Base-by-base conservation (phyloP, 1,140 invertebrate species). In the Gonatopus flavifemur region DNA sequence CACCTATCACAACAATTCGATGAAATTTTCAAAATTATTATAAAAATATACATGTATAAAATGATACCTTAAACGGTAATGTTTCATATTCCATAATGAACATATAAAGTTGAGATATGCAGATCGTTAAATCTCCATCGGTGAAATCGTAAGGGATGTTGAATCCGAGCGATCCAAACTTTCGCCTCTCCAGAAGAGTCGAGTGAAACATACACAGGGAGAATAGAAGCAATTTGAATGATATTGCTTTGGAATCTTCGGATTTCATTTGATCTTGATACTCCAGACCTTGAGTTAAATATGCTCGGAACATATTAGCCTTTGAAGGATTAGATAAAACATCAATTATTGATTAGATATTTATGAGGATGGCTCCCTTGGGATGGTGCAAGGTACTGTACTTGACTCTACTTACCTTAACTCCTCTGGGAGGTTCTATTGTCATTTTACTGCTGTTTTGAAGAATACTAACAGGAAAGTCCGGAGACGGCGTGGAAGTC, bases 121-220 rank as follows among this genome's bases (percentile, higher is more conserved):
- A 88, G 53, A 90, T 89, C 50, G 82, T 74, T 16, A 90, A 70
- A 75, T 90, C 88, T 1, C 86, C 87, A 52, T 87, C 85, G 35
- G 87, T 88, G 66, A 89, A 90, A 59, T 88, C 87, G 59, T 90
- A 89, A 0, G 86, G 83, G 36, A 87, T 88, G 64, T 90, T 90
- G 80, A 88, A 86, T 6, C 88, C 88, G 3, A 89, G 66, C 0
- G 88, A 80, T 0, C 88, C 88, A 66, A 88, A 90, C 64, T 87
- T 88, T 21, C 85, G 66, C 48, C 88, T 74, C 62, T 90, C 88
- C 46, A 88, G 72, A 7, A 87, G 72, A 3, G 85, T 67, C 0
- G 84, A 86, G 62, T 90, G 88, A 70, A 90, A 90, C 56, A 89
- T 79, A 58, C 86, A 86, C 1, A 90, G 68, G 3, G 86, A 83